Conservation (phyloP, 2,797 vertebrate species). For the Pangasius larnaudii region DNA sequence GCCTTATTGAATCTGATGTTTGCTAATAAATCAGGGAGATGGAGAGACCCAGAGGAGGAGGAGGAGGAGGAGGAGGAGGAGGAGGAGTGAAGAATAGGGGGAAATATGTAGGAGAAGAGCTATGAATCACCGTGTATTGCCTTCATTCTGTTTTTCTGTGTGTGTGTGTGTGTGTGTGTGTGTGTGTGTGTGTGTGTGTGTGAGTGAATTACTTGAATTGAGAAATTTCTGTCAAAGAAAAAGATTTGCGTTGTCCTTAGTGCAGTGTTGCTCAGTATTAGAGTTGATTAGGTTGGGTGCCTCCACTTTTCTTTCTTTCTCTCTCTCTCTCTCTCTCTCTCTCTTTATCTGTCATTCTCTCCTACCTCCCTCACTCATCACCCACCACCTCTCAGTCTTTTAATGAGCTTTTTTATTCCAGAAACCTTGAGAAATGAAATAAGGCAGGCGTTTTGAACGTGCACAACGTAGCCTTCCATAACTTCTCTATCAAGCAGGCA, state of each 20-base stretch:
- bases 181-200: too few species aligned
- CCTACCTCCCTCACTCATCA: neutral
- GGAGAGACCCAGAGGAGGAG: constrained; percentile 47
- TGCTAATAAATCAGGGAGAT: constrained; percentile 72
- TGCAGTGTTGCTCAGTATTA: constrained; percentile 50
- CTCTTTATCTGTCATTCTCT: neutral
- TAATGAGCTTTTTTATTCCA: constrained; percentile 42
- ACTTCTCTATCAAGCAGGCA: neutral
- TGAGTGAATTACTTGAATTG: constrained; percentile 68
- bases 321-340: constrained; percentile 29
- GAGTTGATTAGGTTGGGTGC: constrained; percentile 50
- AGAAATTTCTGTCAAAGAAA: constrained; percentile 57
- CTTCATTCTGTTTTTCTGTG: constrained; percentile 50
- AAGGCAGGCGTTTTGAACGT: constrained; percentile 30
- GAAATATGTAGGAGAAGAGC: constrained; percentile 38
- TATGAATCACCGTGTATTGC: constrained; percentile 68
- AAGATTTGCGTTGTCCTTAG: constrained; percentile 65
- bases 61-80: constrained; percentile 53
- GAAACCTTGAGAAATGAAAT: constrained; percentile 36
- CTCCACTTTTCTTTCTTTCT: constrained; percentile 55
- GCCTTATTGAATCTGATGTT: constrained; percentile 79
- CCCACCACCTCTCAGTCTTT: constrained; percentile 17
- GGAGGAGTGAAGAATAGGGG: constrained; percentile 54
- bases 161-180: constrained; percentile 21
- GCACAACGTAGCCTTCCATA: neutral